A percentile compares a stretch with the other conserved stretches of the same genome.
phyloP scores from a whole-genome alignment of 2,113 vertebrate species.

The Pampusana beccarii region DNA sequence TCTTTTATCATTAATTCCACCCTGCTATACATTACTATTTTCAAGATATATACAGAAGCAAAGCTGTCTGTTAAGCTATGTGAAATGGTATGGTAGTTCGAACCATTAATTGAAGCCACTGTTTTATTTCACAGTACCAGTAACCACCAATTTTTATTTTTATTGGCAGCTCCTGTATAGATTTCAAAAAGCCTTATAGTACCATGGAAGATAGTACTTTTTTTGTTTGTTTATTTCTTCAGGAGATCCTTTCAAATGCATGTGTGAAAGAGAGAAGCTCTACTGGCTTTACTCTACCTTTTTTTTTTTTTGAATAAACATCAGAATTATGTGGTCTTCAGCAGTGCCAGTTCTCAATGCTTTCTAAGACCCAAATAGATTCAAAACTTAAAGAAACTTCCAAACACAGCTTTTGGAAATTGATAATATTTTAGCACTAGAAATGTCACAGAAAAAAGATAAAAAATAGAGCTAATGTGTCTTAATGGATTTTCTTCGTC shows the following conservation, averaged over 20 bases:
- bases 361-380: background rate
- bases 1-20: background rate
- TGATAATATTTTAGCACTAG: background rate
- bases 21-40: background rate
- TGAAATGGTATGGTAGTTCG: background rate
- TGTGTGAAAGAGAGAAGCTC: background rate
- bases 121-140: background rate
- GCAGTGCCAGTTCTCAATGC: background rate
- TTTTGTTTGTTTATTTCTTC: background rate
- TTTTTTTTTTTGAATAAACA: background rate
- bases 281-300: background rate
- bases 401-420: background rate
- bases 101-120: background rate
- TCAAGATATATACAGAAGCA: background rate
- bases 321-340: background rate
- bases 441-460: background rate
- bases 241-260: background rate
- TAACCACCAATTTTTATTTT: background rate
- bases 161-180: background rate
- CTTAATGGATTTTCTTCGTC: background rate
- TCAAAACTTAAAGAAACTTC: background rate
- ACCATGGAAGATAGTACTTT: background rate
- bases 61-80: background rate
- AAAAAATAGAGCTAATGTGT: background rate
- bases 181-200: background rate